A percentile compares a stretch with the other conserved stretches of the same genome.
Conservation (phyloP, 2,113 vertebrate species). For the Dunckerocampus dactyliophorus region DNA sequence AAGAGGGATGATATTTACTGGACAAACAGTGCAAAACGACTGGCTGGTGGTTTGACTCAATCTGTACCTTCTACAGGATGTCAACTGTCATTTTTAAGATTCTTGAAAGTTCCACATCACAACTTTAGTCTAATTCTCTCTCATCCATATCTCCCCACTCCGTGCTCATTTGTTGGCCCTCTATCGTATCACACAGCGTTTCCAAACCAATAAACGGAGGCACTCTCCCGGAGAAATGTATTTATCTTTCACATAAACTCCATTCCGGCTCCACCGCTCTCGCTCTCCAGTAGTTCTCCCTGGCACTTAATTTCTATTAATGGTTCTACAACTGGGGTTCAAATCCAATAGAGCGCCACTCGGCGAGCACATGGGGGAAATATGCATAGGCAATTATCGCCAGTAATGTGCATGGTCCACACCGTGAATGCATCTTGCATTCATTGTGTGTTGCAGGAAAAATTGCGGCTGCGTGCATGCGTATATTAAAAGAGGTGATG, state of each 20-base stretch:
- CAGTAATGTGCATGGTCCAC: slow-evolving; percentile 61
- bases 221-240: slow-evolving; percentile 75
- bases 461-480: slow-evolving; percentile 23
- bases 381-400: slow-evolving; percentile 72
- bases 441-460: slow-evolving; percentile 56
- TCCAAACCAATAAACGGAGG: slow-evolving; percentile 73
- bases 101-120: slow-evolving; percentile 5
- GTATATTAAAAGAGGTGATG: slow-evolving; percentile 34
- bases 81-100: neutral
- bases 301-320: slow-evolving; percentile 79
- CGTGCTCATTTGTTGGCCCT: slow-evolving; percentile 67
- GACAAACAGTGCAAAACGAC: slow-evolving; percentile 31
- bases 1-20: slow-evolving; percentile 35
- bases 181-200: slow-evolving; percentile 73
- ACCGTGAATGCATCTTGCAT: slow-evolving; percentile 55
- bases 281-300: slow-evolving; percentile 68
- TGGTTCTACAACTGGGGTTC: slow-evolving; percentile 69
- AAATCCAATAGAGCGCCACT: slow-evolving; percentile 60
- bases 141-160: slow-evolving; percentile 63
- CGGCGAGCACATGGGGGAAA: slow-evolving; percentile 63
- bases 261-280: slow-evolving; percentile 64
- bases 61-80: slow-evolving; percentile 21
- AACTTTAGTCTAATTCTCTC: slow-evolving; percentile 46
- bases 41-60: slow-evolving; percentile 10
- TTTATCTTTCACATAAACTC: slow-evolving; percentile 76